These are phyloP conservation scores for Atta colombica DNA, from an alignment of 1,140 invertebrate species.

Conservation along the genomic window DNA sequence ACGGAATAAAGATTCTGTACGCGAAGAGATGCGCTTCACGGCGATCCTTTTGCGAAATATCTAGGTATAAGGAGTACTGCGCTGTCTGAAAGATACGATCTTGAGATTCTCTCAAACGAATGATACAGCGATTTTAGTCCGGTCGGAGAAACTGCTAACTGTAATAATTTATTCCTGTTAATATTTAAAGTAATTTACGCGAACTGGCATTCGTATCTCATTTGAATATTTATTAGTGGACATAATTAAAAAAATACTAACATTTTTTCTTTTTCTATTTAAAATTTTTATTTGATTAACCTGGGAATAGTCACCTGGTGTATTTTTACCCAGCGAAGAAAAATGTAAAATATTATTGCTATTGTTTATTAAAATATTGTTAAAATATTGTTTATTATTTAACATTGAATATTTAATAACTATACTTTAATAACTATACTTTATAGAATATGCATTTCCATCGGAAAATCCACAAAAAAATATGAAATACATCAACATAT, in stretches of 20 bases:
- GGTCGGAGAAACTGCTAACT: not conserved
- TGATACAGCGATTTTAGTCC: not conserved
- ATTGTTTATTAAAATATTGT: too few species aligned
- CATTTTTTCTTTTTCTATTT: not conserved
- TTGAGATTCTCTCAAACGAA: conserved; percentile 21
- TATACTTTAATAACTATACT: too few species aligned
- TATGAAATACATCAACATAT: too few species aligned
- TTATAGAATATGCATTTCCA: too few species aligned
- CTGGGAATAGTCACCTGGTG: too few species aligned
- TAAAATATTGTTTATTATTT: too few species aligned
- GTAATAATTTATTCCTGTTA: conserved; percentile 11
- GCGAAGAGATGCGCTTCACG: conserved; percentile 32
- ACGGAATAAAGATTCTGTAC: conserved; percentile 46
- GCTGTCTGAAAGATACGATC: conserved; percentile 14
- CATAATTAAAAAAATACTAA: not conserved
- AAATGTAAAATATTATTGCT: too few species aligned
- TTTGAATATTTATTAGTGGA: conserved; percentile 36
- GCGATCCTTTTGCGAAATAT: conserved; percentile 45
- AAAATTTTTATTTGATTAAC: not conserved
- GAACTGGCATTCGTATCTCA: not conserved
- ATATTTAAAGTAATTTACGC: conserved; percentile 5
- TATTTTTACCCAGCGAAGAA: too few species aligned
- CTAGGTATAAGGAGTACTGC: not conserved
- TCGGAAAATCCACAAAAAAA: too few species aligned
- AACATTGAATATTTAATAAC: too few species aligned